Base-by-base conservation (phyloP, 2,888 invertebrate genomes). In the Hoplodrina blanda region DNA sequence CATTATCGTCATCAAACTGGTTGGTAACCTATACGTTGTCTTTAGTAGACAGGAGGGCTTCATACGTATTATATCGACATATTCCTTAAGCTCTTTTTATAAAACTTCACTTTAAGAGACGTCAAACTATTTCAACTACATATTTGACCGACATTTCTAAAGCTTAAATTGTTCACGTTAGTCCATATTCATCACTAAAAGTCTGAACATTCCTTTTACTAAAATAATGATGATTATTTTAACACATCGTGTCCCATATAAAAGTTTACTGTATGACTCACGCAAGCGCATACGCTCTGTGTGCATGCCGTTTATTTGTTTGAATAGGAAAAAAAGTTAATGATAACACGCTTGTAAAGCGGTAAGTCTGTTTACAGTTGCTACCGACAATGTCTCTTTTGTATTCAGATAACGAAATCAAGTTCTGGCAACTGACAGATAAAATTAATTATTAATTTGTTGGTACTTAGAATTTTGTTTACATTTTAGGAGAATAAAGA, bases 391-490 rank as follows among this genome's bases (percentile, higher is more conserved):
- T 67, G 53, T 76, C 53, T 66, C 77, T 77, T 81, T 78, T 81
- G 66, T 78, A 64, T 81, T 81, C 78, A 67, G 78, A 77, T 78
- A 78, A 72, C 54, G 57, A 54, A 64, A 54, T 67, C 60, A 67
- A 78, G 11, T 78, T 78, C 78, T 81, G 81, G 78, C 57, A 71
- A 78, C 66, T 72, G 66, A 64, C 59, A 61, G 63, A 76, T 81
- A 71, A 81, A 52, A 65, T 52, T 46, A 59, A 62, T 55, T 73
- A 62, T 15, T 50, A 74, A 56, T 68, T 76, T 59, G 64, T 64
- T 67, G 25, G 37, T 80, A 64, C 33, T 61, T 50, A 54, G 61
- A 76, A 76, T 55, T 70, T 55, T 60, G 76, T 76, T 70, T 37
- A 63, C 19, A 41, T 41, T 56, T 52, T 53, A 53, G 17, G 30